Base-by-base conservation (phyloP, 2,113 vertebrate species). In the Excalfactoria chinensis region DNA sequence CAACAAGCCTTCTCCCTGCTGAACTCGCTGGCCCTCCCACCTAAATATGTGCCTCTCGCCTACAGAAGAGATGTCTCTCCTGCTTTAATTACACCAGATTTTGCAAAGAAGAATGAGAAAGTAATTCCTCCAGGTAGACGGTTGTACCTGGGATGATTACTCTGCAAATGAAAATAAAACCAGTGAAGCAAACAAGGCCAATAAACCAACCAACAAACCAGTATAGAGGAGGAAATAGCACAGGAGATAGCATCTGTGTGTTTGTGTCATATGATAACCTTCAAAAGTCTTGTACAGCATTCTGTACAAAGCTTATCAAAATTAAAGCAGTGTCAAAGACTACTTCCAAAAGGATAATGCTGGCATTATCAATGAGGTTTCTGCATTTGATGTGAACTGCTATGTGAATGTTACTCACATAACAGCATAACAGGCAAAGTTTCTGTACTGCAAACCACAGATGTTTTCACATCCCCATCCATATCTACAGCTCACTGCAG, bases 401-500 rank as follows among this genome's bases (percentile, higher is more conserved):
- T 49, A 23, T 49, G 21, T 49, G 48, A 49, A 49, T 49, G 48
- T 23, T 49, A 49, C 21, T 90, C 60, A 67, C n/a, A n/a, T n/a
- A n/a, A n/a, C 67, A 73, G 49, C 70, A 49, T 28, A 59, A 83
- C 44, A 1, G 0, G 13, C 16, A 30, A 93, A 60, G 17, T 84
- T 93, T 91, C 67, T 89, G 48, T 48, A 37, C 21, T 76, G 63
- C 59, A 83, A 69, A 55, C 87, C 81, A 49, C 63, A 85, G 71
- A 35, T 1, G 0, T 72, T 86, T 17, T 12, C 46, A 64, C 0
- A 0, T 79, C 35, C 9, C 28, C 37, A 34, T 25, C 34, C 84
- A 86, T 63, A 58, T 18, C 30, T 69, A 62, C 49, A 32, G 23
- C 59, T 92, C 48, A 11, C 56, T 64, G 78, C 37, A 62, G 73